These are phyloP conservation scores for Tenthredo scrophulariae DNA, from an alignment of 2,888 invertebrate genomes.

Conservation along the genomic window DNA sequence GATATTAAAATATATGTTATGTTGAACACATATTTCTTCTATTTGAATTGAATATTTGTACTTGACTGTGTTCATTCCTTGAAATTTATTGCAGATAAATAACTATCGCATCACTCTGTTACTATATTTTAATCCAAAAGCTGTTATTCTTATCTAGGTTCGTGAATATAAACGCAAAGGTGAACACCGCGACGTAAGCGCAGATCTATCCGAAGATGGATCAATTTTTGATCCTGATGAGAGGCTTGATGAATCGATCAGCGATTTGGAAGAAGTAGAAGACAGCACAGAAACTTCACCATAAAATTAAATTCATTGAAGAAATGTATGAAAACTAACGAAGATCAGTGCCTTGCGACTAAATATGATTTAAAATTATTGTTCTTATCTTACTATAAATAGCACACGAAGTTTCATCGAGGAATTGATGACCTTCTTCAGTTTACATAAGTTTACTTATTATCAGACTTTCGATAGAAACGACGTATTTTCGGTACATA, in stretches of 20 bases:
- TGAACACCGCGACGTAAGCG: conserved; percentile 7
- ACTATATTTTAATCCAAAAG: not conserved
- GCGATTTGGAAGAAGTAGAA: conserved; percentile 19
- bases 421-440: not conserved
- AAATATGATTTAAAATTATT: conserved; percentile 35
- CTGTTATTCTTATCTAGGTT: not conserved
- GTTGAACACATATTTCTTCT: too few species aligned
- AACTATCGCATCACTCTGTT: not conserved
- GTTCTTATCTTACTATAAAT: conserved; percentile 2
- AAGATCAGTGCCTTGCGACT: conserved; percentile 27
- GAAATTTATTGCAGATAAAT: not conserved
- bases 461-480: not conserved
- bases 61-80: not conserved
- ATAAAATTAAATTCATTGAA: conserved; percentile 42
- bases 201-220: conserved; percentile 58
- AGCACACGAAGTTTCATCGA: not conserved
- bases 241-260: conserved; percentile 36
- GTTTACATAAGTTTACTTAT: not conserved
- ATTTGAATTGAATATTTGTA: not conserved
- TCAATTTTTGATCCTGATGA: conserved; percentile 59
- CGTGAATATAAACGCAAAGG: conserved; percentile 7
- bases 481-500: not conserved
- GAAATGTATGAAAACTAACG: conserved; percentile 23
- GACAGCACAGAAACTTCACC: conserved; percentile 40
- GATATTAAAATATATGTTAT: not conserved